phyloP scores from a whole-genome alignment of 2,888 invertebrate species.

The Stenichneumon culpator region DNA sequence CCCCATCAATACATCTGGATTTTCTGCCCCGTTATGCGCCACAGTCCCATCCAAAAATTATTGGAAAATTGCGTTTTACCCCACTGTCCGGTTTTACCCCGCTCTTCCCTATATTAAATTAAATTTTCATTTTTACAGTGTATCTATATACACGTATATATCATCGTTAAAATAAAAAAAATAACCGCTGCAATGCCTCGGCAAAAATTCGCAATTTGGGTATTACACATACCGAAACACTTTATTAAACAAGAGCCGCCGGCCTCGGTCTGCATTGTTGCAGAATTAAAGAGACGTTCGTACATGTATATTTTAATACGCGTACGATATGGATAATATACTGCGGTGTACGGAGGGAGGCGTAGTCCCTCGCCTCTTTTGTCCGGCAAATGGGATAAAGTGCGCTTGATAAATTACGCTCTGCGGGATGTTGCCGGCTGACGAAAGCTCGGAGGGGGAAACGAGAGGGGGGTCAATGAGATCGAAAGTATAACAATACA shows the following conservation, averaged over 20 bases:
- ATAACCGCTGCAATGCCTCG: too few species aligned
- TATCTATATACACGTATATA: too few species aligned
- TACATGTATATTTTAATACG: background rate
- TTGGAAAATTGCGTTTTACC: too few species aligned
- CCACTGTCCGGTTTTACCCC: too few species aligned
- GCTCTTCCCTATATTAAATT: too few species aligned
- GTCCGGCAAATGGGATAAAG: constrained; percentile 47
- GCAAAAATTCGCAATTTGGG: constrained; percentile 3
- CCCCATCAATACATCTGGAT: too few species aligned
- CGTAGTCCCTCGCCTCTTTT: constrained; percentile 16
- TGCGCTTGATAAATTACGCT: constrained; percentile 49
- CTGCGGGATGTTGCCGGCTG: background rate
- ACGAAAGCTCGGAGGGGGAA: too few species aligned
- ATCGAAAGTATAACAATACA: constrained; percentile 31
- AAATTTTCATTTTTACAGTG: too few species aligned
- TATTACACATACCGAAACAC: background rate
- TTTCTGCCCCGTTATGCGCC: too few species aligned
- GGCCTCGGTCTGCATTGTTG: constrained; percentile 31
- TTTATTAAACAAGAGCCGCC: constrained; percentile 71
- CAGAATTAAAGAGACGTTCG: constrained; percentile 72
- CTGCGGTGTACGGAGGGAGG: background rate
- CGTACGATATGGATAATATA: constrained; percentile 4
- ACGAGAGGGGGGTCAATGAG: background rate
- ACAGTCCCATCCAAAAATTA: too few species aligned
- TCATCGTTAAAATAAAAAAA: too few species aligned